Conservation (phyloP, 2,888 invertebrate species). For the Caenorhabditis parvicauda region DNA sequence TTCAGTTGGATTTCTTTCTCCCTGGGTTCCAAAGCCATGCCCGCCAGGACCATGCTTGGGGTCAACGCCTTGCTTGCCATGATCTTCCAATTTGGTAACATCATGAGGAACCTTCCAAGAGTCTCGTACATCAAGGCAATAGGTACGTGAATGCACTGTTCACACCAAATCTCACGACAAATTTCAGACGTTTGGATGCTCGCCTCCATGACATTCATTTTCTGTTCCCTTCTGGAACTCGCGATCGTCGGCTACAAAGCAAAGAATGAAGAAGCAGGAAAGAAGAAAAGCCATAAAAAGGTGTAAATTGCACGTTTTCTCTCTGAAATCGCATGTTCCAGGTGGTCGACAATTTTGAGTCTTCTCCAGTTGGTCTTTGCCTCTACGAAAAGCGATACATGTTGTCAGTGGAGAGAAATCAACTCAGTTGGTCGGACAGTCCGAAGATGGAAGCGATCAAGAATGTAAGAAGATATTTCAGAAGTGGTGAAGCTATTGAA, state of each 20-base stretch:
- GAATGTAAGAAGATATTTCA: no score
- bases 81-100: slow-evolving; percentile 59
- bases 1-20: slow-evolving; percentile 61
- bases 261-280: slow-evolving; percentile 44
- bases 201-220: slow-evolving; percentile 61
- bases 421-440: slow-evolving; percentile 15
- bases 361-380: slow-evolving; percentile 41
- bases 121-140: slow-evolving; percentile 62
- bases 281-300: slow-evolving; percentile 48
- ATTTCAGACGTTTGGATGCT: slow-evolving; percentile 61
- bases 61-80: slow-evolving; percentile 58
- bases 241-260: slow-evolving; percentile 60
- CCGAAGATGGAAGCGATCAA: neutral
- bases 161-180: neutral
- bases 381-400: slow-evolving; percentile 47
- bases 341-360: slow-evolving; percentile 39
- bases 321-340: neutral
- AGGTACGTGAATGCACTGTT: no score
- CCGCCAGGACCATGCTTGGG: slow-evolving; percentile 58
- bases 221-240: slow-evolving; percentile 56
- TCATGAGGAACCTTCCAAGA: slow-evolving; percentile 59
- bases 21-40: slow-evolving; percentile 59
- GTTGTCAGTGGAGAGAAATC: slow-evolving; percentile 38
- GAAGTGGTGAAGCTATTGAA: no score
- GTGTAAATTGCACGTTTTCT: neutral